phyloP scores from a whole-genome alignment of 2,797 vertebrate species.

The Syndactyla subalaris region DNA sequence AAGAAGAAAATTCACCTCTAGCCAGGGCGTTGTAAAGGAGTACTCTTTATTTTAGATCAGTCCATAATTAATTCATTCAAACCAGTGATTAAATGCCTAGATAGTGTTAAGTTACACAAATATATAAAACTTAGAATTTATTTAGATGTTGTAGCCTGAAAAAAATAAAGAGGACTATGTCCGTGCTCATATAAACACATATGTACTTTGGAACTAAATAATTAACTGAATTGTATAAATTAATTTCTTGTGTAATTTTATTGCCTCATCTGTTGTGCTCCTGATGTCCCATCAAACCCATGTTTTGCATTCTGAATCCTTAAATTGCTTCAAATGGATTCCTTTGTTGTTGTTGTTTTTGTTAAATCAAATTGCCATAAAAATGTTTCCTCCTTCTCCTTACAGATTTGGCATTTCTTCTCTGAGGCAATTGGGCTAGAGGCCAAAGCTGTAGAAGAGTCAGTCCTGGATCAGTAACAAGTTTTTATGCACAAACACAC shows the following conservation, averaged over 20 bases:
- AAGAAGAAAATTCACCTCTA: neutral
- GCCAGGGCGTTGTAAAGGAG: neutral
- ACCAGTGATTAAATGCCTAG: neutral
- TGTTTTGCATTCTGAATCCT: neutral
- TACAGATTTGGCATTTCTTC: slow-evolving; percentile 40
- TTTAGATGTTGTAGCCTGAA: neutral
- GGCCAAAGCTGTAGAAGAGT: slow-evolving; percentile 35
- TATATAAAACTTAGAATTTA: neutral
- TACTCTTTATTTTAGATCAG: neutral
- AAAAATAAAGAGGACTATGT: neutral
- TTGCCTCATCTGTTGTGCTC: neutral
- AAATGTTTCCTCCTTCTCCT: slow-evolving; percentile 20
- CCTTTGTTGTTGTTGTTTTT: slow-evolving; percentile 1
- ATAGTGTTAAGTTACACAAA: neutral
- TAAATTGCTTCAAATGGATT: slow-evolving; percentile 3
- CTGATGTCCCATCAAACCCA: neutral
- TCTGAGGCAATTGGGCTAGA: slow-evolving; percentile 43
- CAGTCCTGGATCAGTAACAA: slow-evolving; percentile 36
- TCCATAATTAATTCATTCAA: neutral
- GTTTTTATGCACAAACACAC: slow-evolving; percentile 26
- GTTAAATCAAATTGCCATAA: slow-evolving; percentile 34
- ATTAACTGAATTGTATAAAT: neutral
- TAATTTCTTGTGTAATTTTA: neutral
- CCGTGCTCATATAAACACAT: neutral
- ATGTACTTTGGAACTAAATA: neutral